Percentiles rank a stretch among this genome's conserved stretches.
Conservation (phyloP, 1,140 invertebrate genomes). For the Drosophila sproati region DNA sequence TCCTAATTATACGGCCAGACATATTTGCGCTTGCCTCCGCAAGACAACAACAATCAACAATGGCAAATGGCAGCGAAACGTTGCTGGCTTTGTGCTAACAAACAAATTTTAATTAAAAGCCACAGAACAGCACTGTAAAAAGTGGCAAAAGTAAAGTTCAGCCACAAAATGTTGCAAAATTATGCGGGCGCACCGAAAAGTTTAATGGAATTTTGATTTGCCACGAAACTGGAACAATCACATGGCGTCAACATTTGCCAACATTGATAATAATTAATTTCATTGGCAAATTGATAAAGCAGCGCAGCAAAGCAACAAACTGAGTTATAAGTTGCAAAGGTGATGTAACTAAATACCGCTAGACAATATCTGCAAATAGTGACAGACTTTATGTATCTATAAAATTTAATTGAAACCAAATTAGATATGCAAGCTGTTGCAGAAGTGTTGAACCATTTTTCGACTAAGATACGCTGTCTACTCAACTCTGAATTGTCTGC, state of each 20-base stretch:
- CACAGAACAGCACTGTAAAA: slow-evolving; percentile 41
- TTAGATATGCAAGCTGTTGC: too few species aligned
- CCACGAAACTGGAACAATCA: slow-evolving; percentile 20
- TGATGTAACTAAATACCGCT: background rate
- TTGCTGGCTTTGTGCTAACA: slow-evolving; percentile 42
- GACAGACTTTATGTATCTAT: too few species aligned
- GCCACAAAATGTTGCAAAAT: slow-evolving; percentile 70
- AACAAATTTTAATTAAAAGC: slow-evolving; percentile 65
- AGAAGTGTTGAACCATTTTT: too few species aligned
- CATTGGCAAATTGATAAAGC: slow-evolving; percentile 30
- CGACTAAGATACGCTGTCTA: too few species aligned
- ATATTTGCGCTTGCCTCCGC: slow-evolving; percentile 18
- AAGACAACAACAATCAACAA: slow-evolving; percentile 47
- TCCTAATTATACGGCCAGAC: slow-evolving; percentile 52
- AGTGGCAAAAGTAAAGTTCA: slow-evolving; percentile 57
- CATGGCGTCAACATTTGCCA: slow-evolving; percentile 39
- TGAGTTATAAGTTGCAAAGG: too few species aligned
- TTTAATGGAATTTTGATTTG: slow-evolving; percentile 60
- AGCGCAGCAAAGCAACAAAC: background rate
- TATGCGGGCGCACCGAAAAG: slow-evolving; percentile 63
- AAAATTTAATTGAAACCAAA: too few species aligned
- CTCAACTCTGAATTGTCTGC: too few species aligned
- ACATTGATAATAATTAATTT: slow-evolving; percentile 46
- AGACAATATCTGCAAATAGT: too few species aligned
- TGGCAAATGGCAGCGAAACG: slow-evolving; percentile 45